Percentiles rank a stretch among this genome's conserved stretches.
phyloP scores from a whole-genome alignment of 2,113 vertebrate genomes.

The Spea bombifrons region DNA sequence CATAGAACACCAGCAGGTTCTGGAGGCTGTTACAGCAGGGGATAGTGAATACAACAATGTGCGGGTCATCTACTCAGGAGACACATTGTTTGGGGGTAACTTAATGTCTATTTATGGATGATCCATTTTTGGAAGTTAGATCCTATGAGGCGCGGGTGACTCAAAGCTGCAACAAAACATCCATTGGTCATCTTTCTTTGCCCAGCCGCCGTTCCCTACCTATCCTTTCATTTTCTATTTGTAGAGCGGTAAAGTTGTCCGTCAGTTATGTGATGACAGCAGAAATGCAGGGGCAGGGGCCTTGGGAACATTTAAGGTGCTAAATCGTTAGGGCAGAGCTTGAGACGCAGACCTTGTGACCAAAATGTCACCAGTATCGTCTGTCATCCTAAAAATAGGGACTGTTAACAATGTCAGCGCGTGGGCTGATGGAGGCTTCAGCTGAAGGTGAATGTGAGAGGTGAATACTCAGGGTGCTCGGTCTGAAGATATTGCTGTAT shows the following conservation, averaged over 20 bases:
- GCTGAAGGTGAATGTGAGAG: too few relatives aligned
- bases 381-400: slow-evolving; percentile 19
- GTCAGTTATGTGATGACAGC: slow-evolving; percentile 29
- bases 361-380: slow-evolving; percentile 29
- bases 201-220: slow-evolving; percentile 13
- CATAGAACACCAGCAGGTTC: too few relatives aligned
- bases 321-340: not conserved
- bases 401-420: not conserved
- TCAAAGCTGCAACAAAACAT: not conserved
- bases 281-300: not conserved
- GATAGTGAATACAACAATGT: too few relatives aligned
- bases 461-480: too few relatives aligned
- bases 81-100: too few relatives aligned
- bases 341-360: slow-evolving; percentile 21
- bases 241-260: not conserved
- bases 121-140: too few relatives aligned
- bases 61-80: too few relatives aligned
- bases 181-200: not conserved
- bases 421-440: not conserved
- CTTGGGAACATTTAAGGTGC: slow-evolving; percentile 29
- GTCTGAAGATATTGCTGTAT: too few relatives aligned
- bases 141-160: not conserved
- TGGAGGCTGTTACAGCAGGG: too few relatives aligned
- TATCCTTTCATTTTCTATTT: slow-evolving; percentile 38
- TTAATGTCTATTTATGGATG: too few relatives aligned